Evolutionary conservation across 2,888 invertebrate genomes (phyloP), one percentile per base, ranked within the genome.

Genomic region (Heteromurus nitidus): DNA sequence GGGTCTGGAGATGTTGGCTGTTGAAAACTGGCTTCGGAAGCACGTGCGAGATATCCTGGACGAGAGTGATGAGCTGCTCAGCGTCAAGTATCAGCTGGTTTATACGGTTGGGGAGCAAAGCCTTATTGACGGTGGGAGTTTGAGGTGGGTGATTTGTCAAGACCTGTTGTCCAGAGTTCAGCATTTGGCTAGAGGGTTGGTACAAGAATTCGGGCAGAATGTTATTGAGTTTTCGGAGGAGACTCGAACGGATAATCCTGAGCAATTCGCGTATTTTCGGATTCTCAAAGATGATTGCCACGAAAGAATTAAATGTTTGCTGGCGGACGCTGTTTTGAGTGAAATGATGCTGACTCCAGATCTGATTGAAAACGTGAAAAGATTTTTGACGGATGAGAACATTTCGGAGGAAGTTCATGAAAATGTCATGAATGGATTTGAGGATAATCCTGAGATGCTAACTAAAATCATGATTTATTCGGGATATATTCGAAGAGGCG

Each of bases 51-150:
- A 86, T 55, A 50, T 86, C 13, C n/a, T 86, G 50, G 86, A 86
- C 50, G 86, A 86, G 42, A 84, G 85, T 3, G 86, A 86, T 60
- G 86, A 86, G 30, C 77, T 86, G 9, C 53, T 84, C 3, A 80
- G 64, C 20, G 82, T 73, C 22, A 85, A 86, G n/a, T 86, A 85
- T 36, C 86, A 86, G 31, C 42, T 86, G n/a, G 62, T 86, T 5
- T 86, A 86, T 53, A 83, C 86, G 0, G 11, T 83, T 3, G 86
- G 85, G 11, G 3, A 47, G n/a, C 86, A 84, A 44, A 1, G 62
- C 9, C 31, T 75, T 0, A 30, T 80, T 2, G 82, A 64, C 22
- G 85, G 86, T 16, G 83, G 82, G 5, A 55, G 26, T 1, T n/a
- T 64, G 24, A 55, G 86, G 9, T 86, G 84, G 84, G n/a, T 22